Evolutionary conservation across 2,888 invertebrate species (phyloP), one percentile per base, ranked within the genome.

Genomic region (Agonopterix arenella): DNA sequence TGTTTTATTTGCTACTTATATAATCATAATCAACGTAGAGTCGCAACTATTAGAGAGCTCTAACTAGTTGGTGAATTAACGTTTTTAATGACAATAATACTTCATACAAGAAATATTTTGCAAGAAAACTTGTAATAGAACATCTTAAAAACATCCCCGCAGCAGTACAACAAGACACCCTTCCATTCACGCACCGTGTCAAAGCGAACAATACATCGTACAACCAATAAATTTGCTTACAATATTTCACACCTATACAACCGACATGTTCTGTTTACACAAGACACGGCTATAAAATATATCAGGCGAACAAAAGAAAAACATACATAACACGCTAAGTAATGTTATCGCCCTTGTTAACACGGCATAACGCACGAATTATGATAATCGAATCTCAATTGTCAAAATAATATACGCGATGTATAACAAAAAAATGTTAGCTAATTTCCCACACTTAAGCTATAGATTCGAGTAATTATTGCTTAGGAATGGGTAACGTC

Each of bases 241-340:
- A 83, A 84, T 80, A 84, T 80, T 85, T 85, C 80, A 84, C 85
- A 83, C 82, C 80, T 80, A 75, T 78, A 76, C 60, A 67, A 57
- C 51, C 56, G 60, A 61, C 70, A 69, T 72, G 76, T 75, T 72
- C 71, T 89, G 89, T 88, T 89, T 89, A 88, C 85, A 83, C 88
- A 85, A 86, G 85, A 76, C 76, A 80, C 64, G 79, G 77, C 74
- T 60, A 76, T 89, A 85, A 89, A 89, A 85, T 78, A 78, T 75
- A 82, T 84, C 81, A 79, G 56, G 61, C 60, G 62, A 76, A 88
- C 88, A 88, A 89, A 78, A 74, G 79, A 75, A 77, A 80, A 82
- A 84, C 84, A 84, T 73, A 80, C 67, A 73, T 71, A 76, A 70
- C 69, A 60, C 61, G 58, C 70, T 73, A 76, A 74, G 73, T 79